Conservation (phyloP, 2,113 vertebrate genomes). For the Carassius carassius region DNA sequence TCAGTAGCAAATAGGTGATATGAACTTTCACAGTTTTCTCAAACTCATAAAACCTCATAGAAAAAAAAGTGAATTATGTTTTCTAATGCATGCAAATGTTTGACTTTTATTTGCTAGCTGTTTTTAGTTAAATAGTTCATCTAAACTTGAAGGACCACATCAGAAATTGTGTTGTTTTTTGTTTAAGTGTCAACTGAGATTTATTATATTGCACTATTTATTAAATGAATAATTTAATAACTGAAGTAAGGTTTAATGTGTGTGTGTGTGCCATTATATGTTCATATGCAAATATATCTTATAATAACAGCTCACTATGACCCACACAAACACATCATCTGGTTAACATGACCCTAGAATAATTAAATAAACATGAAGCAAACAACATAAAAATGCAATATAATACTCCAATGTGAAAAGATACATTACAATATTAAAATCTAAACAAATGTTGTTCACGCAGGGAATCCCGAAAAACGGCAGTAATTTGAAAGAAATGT, state of each 20-base stretch:
- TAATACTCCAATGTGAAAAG: neutral
- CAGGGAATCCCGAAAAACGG: neutral
- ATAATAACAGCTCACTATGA: conserved; percentile 7
- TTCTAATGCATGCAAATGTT: neutral
- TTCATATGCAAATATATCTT: neutral
- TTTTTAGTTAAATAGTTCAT: neutral
- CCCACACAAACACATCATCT: neutral
- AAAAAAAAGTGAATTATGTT: neutral
- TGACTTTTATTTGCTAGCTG: neutral
- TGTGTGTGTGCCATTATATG: neutral
- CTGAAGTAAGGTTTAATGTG: neutral
- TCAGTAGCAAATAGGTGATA: neutral
- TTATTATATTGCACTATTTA: neutral
- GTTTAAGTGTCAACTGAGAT: neutral
- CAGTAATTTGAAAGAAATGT: neutral
- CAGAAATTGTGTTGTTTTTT: neutral
- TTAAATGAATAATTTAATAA: neutral
- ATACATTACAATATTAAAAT: neutral
- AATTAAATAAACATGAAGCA: neutral
- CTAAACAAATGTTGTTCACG: neutral
- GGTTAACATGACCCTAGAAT: neutral
- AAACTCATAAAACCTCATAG: neutral
- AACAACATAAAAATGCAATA: neutral
- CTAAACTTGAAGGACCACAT: neutral
- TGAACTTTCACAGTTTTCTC: neutral